Evolutionary conservation across 2,113 vertebrate species (phyloP), one percentile per base, ranked within the genome.

Genomic region (Scophthalmus maximus): DNA sequence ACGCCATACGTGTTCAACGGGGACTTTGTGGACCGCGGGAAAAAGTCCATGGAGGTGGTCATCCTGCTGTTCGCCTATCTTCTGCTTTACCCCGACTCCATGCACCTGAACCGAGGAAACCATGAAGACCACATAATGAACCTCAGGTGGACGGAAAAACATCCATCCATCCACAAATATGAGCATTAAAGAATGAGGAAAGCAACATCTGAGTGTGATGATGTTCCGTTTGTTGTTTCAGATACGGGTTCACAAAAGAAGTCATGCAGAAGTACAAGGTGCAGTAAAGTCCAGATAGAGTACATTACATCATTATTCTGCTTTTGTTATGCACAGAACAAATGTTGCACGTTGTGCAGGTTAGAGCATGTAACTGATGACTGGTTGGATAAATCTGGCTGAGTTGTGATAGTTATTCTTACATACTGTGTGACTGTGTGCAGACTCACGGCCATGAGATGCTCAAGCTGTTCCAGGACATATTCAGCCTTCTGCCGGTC

Each of bases 101-200:
- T 99, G 86, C 95, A 95, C 78, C 90, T 99, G 85, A 99, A 99
- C 83, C 91, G 98, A 91, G 98, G 98, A 67, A 99, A 99, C 92
- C 97, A 99, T 8, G 98, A 99, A 82, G 98, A 99, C 89, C 94
- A 96, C 82, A 88, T 98, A 52, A 97, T 99, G 96, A 99, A 98
- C 85, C 87, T 98, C 74, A 96, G 97, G 97, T 97, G 42, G 27
- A 67, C 9, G 10, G 10, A 38, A n/a, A n/a, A 17, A 46, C 12
- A 27, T 17, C 3, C 3, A 29, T 69, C 8, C 1, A 0, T 58
- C 22, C 5, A 20, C 7, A 44, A 8, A 30, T 7, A 20, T 7
- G 17, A 27, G 14, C 1, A 18, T 8, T 50, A 4, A 25, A 34
- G 7, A n/a, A 30, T 27, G 2, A 8, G 1, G 42, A 53, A 23